Conservation (phyloP, 2,113 vertebrate genomes). For the Zeus faber region DNA sequence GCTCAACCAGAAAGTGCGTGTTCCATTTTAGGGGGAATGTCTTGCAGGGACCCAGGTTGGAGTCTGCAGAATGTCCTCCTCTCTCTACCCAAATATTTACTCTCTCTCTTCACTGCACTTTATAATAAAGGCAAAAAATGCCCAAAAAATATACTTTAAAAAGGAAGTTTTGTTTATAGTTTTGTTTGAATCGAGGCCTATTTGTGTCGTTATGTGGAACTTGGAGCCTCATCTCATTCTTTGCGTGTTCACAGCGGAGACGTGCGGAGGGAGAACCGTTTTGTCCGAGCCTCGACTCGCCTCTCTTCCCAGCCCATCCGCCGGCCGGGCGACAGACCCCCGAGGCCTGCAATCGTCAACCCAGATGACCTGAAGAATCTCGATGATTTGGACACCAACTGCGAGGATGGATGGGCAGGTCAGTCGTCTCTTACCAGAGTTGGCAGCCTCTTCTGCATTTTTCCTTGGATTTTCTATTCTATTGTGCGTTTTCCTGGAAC, state of each 20-base stretch:
- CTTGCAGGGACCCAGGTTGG: too few relatives aligned
- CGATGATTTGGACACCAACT: conserved; percentile 92
- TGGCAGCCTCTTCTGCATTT: too few relatives aligned
- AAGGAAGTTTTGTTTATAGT: too few relatives aligned
- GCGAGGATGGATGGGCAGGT: conserved; percentile 97
- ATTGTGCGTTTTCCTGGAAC: not conserved
- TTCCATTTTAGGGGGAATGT: too few relatives aligned
- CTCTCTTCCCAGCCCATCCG: conserved; percentile 79
- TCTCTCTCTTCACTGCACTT: too few relatives aligned
- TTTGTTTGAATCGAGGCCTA: too few relatives aligned
- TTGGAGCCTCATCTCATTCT: not conserved
- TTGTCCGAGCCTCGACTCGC: conserved; percentile 70
- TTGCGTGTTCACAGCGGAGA: conserved; percentile 66
- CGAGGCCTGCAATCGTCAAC: conserved; percentile 91
- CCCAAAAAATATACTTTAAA: too few relatives aligned
- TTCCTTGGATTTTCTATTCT: not conserved
- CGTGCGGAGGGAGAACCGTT: conserved; percentile 82
- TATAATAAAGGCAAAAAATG: too few relatives aligned
- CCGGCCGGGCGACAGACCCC: conserved; percentile 79
- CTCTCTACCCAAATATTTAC: too few relatives aligned
- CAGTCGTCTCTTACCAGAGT: not conserved
- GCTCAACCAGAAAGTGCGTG: too few relatives aligned
- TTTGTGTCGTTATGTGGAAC: not conserved
- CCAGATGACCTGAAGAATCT: conserved; percentile 94
- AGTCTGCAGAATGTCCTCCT: too few relatives aligned